Conservation (phyloP, 2,113 vertebrate species). For the Aythya baeri region DNA sequence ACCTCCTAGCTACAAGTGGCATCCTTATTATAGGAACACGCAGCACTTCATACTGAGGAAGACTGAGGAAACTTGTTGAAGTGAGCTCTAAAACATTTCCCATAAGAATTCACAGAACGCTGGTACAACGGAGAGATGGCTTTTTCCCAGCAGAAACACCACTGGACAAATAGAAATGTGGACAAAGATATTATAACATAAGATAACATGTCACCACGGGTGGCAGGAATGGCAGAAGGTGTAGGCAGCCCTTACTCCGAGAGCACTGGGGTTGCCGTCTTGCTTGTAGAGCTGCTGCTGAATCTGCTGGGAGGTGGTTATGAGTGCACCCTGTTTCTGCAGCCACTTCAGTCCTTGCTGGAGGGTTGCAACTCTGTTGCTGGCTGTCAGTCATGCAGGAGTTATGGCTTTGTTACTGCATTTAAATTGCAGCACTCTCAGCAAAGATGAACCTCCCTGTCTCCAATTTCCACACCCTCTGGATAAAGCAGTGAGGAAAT, state of each 20-base stretch:
- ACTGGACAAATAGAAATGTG: neutral
- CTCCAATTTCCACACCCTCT: neutral
- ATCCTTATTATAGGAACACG: slow-evolving; percentile 16
- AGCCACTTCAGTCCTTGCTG: neutral
- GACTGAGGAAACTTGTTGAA: slow-evolving; percentile 11
- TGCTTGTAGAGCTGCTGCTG: accelerated
- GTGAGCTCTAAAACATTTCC: slow-evolving; percentile 21
- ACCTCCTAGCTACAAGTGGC: slow-evolving; percentile 13
- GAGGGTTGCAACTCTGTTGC: neutral
- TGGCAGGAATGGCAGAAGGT: neutral
- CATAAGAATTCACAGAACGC: slow-evolving; percentile 3
- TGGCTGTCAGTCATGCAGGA: neutral
- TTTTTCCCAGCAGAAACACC: neutral
- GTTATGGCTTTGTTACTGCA: neutral
- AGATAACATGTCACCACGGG: neutral
- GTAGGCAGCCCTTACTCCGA: neutral
- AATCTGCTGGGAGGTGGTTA: neutral
- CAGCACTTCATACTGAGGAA: neutral
- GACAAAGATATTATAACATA: neutral
- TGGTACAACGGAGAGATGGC: neutral
- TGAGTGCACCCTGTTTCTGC: accelerated
- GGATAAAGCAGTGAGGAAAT: neutral
- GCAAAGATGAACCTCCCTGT: neutral
- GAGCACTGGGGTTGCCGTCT: neutral
- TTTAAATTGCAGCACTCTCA: neutral